phyloP scores from a whole-genome alignment of 2,113 vertebrate species.

The Pygoscelis antarcticus region DNA sequence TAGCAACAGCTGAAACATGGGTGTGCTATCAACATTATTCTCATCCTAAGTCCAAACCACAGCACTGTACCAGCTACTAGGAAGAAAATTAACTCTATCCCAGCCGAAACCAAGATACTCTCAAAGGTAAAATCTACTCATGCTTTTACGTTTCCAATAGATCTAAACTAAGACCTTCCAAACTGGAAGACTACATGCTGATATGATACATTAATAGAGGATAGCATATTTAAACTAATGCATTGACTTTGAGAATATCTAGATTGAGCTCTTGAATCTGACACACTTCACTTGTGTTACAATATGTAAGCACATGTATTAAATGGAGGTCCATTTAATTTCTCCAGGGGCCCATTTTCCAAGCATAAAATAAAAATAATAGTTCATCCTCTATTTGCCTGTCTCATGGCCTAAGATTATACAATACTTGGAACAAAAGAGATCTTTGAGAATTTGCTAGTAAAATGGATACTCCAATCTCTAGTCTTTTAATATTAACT shows the following conservation, averaged over 20 bases:
- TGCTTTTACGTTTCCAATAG: neutral
- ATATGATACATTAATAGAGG: neutral
- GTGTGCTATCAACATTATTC: too few relatives aligned
- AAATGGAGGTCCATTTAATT: neutral
- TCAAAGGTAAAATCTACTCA: too few relatives aligned
- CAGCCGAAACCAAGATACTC: too few relatives aligned
- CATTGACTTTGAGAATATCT: neutral
- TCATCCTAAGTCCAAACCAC: too few relatives aligned
- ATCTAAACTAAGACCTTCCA: neutral
- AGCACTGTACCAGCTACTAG: too few relatives aligned
- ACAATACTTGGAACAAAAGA: neutral
- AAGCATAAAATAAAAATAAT: neutral
- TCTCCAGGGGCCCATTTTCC: neutral
- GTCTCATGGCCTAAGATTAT: neutral
- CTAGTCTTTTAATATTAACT: neutral
- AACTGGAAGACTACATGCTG: neutral
- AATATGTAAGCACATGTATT: neutral
- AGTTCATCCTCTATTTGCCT: neutral
- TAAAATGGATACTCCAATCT: neutral
- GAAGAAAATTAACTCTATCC: too few relatives aligned
- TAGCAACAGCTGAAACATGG: too few relatives aligned
- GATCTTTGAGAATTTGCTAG: neutral
- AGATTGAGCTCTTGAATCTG: neutral
- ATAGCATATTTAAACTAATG: neutral
- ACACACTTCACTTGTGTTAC: neutral